Base-by-base conservation (phyloP, 1,140 invertebrate species). In the Asobara japonica region DNA sequence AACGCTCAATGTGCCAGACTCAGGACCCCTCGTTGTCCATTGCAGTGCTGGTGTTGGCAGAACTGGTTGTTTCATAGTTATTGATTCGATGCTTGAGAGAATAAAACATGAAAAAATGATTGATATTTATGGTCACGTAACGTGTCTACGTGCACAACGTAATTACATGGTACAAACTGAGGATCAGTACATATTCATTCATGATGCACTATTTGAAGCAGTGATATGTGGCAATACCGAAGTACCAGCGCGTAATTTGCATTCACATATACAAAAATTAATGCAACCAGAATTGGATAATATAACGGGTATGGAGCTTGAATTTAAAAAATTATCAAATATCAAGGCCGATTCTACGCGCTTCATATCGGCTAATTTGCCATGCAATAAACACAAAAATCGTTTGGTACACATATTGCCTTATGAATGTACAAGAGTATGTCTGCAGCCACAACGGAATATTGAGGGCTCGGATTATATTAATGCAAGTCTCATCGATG, bases 171-270 rank as follows among this genome's bases (percentile, higher is more conserved):
- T 95, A 31, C 96, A 99, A 88, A 99, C 98, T 0, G 98, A 99
- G 86, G 98, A 99, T 85, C 98, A 99, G 86, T 99, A 99, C 85
- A 97, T 99, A 69, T 99, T 99, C 88, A 99, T 99, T 75, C 97
- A 99, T 84, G 98, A 99, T 83, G 93, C 97, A 6, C 90, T 98
- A 1, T 88, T 99, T 7, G 98, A 99, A 86, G 97, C 97, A 1
- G 96, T 98, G 0, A 94, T 97, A 56, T 97, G 96, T 81, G 98
- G 97, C 3, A 93, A 94, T 76, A 99, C 98, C 0, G 98, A 99
- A 87, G 92, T 98, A 20, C 94, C 96, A 0, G 96, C 95, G 5
- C 90, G 94, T 36, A 97, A 96, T 83, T 89, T 99, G 33, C 96
- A 98, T 79, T 91, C 93, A 7, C 97, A 99, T 85, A 94, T 99